Evolutionary conservation across 2,113 vertebrate species (phyloP).

Genomic region (Rynchops niger): DNA sequence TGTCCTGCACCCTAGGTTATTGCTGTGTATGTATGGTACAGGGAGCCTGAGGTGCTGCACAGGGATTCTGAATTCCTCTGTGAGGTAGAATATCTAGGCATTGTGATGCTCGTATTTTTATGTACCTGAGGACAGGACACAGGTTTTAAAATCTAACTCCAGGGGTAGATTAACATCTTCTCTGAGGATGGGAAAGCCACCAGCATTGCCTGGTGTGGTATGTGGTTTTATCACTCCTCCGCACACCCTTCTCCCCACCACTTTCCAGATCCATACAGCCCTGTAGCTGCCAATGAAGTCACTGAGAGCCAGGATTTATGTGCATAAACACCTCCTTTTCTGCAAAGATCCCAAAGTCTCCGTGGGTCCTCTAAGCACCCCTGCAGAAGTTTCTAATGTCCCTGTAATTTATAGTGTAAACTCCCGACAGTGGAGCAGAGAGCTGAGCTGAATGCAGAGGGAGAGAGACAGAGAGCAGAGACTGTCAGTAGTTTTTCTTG

Average conservation of each 20-base stretch:
- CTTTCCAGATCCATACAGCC: neutral
- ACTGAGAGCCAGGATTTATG: neutral
- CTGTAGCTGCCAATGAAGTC: neutral
- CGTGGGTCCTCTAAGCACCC: neutral
- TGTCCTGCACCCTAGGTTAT: neutral
- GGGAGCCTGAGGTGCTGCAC: neutral
- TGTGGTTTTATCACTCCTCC: neutral
- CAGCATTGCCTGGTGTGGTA: neutral
- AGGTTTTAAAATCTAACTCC: neutral
- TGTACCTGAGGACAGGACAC: rapidly evolving
- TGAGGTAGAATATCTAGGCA: neutral
- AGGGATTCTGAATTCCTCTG: neutral
- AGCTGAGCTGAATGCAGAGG: neutral
- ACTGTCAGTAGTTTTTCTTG: neutral
- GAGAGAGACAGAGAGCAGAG: neutral
- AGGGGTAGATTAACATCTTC: neutral
- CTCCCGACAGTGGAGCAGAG: neutral
- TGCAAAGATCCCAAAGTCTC: neutral
- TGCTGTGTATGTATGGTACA: neutral
- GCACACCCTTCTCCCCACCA: neutral
- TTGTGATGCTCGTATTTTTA: neutral
- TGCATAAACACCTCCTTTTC: neutral
- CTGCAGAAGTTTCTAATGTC: neutral
- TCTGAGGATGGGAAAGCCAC: neutral
- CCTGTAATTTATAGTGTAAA: neutral